Conservation (phyloP, 2,113 vertebrate species). For the Campylorhamphus procurvoides region DNA sequence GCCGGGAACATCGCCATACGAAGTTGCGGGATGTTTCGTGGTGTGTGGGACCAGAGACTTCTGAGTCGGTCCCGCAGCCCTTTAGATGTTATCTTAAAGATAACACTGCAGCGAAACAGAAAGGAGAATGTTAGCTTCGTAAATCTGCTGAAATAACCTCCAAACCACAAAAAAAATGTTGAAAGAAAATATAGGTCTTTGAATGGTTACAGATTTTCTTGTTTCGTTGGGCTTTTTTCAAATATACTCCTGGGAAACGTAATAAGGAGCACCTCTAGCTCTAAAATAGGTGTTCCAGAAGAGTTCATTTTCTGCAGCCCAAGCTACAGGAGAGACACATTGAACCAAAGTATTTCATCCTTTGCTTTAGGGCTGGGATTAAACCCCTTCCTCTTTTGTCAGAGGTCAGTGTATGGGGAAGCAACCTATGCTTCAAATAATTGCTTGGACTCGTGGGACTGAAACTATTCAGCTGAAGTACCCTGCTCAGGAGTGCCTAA, state of each 20-base stretch:
- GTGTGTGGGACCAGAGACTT: neutral
- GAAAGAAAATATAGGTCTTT: conserved; percentile 30
- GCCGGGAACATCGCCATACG: accelerated
- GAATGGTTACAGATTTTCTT: conserved; percentile 23
- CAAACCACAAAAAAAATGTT: neutral
- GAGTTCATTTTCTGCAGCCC: neutral
- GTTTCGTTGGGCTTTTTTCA: conserved; percentile 62
- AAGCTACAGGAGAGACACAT: neutral
- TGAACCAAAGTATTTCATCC: neutral
- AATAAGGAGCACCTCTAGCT: conserved; percentile 38
- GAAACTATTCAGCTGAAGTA: neutral
- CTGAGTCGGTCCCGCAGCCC: neutral
- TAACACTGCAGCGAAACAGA: conserved; percentile 19
- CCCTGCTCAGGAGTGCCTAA: neutral
- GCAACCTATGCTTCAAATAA: accelerated
- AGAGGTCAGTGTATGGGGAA: neutral
- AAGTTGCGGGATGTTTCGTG: neutral
- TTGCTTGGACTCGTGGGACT: neutral
- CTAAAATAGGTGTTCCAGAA: conserved; percentile 45
- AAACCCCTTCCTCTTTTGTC: neutral
- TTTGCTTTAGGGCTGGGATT: neutral
- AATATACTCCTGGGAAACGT: conserved; percentile 50
- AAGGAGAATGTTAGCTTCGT: neutral
- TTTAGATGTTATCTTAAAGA: neutral
- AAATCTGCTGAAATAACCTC: neutral